These are phyloP conservation scores for Laupala kohalensis DNA, from an alignment of 1,140 invertebrate genomes.

Conservation along the genomic window DNA sequence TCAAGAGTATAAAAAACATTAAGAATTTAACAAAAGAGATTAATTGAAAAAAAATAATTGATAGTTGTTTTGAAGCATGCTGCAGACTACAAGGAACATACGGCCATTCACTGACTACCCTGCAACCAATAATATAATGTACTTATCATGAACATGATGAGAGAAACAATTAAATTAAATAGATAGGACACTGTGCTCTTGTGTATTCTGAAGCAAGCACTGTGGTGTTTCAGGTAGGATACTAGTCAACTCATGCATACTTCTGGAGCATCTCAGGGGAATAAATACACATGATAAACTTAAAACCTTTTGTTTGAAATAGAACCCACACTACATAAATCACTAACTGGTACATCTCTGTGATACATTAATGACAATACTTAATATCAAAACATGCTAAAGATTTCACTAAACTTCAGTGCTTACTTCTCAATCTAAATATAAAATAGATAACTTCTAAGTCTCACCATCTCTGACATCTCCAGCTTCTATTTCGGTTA, in stretches of 20 bases:
- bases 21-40: slow-evolving; percentile 2
- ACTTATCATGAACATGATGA: neutral
- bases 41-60: slow-evolving; percentile 4
- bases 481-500: slow-evolving; percentile 85
- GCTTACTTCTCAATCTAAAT: slow-evolving; percentile 11
- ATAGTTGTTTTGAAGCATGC: neutral
- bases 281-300: neutral
- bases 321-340: neutral
- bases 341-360: neutral
- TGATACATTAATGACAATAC: neutral
- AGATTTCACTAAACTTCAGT: neutral
- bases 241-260: neutral
- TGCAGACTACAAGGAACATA: neutral
- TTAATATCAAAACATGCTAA: neutral
- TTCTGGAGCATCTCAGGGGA: neutral
- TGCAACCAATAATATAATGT: neutral
- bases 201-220: neutral
- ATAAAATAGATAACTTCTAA: slow-evolving; percentile 20
- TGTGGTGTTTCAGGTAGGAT: neutral
- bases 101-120: neutral
- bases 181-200: neutral
- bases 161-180: neutral
- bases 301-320: too few species aligned
- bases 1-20: neutral
- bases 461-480: slow-evolving; percentile 79